Conservation (phyloP, 2,797 vertebrate genomes). For the Hyperoplus lanceolatus region DNA sequence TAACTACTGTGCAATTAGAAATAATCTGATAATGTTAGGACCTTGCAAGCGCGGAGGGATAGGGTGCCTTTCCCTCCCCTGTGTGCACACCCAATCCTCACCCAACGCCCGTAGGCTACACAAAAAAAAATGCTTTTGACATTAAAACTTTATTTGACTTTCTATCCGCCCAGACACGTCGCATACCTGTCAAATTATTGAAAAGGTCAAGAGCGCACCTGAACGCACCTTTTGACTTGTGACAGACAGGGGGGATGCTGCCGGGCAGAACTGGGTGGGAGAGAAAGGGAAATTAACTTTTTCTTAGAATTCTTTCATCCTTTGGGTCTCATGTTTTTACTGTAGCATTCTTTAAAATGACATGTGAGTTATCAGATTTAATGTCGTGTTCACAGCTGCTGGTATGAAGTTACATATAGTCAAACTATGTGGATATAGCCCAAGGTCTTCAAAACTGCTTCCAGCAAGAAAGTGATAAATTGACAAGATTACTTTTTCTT, state of each 20-base stretch:
- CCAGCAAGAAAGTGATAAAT: background rate
- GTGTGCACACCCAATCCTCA: conserved; percentile 30
- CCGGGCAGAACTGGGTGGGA: conserved; percentile 21
- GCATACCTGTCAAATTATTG: conserved; percentile 71
- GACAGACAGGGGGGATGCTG: conserved; percentile 33
- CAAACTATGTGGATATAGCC: background rate
- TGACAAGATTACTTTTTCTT: background rate
- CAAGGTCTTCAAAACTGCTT: background rate
- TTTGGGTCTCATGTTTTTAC: background rate
- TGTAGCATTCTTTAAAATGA: background rate
- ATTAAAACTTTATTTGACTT: conserved; percentile 71
- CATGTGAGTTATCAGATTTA: background rate
- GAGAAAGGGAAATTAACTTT: background rate
- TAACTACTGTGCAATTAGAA: too few relatives aligned
- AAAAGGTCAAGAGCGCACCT: conserved; percentile 53
- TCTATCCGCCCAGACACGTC: conserved; percentile 65
- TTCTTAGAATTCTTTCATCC: background rate
- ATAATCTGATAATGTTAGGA: background rate
- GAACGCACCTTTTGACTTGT: conserved; percentile 39
- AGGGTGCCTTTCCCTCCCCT: conserved; percentile 3
- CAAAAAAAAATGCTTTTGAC: conserved; percentile 46
- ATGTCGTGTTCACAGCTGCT: background rate
- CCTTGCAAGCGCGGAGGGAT: conserved; percentile 66
- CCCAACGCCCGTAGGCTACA: conserved; percentile 55
- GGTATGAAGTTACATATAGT: background rate